Evolutionary conservation across 64 coral and sea anemone genomes (phyloP).

Genomic region (Acropora yongei): DNA sequence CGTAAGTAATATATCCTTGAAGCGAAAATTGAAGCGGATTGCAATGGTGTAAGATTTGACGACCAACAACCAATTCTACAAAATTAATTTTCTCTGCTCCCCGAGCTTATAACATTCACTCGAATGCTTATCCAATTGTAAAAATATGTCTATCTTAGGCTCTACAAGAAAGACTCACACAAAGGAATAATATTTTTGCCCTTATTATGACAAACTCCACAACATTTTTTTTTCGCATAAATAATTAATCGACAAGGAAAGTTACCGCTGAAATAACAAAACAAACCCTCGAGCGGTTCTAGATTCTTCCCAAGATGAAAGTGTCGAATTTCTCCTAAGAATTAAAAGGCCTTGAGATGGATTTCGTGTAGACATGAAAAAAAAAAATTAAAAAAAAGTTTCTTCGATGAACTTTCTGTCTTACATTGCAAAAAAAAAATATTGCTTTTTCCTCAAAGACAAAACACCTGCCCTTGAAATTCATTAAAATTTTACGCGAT

Average conservation of each 20-base stretch:
- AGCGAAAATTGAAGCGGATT: not conserved
- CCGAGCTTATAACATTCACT: not conserved
- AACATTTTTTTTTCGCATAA: not conserved
- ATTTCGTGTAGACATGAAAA: no score
- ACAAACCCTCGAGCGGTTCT: not conserved
- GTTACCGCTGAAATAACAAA: constrained; percentile 26
- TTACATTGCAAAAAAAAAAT: not conserved
- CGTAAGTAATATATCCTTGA: not conserved
- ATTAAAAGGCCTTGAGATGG: no score
- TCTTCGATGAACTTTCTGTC: not conserved
- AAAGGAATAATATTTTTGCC: not conserved
- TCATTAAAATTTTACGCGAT: constrained; percentile 38
- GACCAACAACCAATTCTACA: not conserved
- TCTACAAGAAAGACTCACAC: no score
- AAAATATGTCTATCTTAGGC: not conserved
- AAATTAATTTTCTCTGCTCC: not conserved
- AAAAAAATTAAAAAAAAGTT: not conserved
- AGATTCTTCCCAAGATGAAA: not conserved
- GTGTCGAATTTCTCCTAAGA: not conserved
- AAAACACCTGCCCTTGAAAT: constrained; percentile 43
- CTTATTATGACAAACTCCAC: not conserved
- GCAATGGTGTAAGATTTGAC: not conserved
- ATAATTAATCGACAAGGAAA: constrained; percentile 28
- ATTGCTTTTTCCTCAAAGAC: not conserved
- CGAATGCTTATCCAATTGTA: not conserved